phyloP scores from a whole-genome alignment of 1,140 invertebrate genomes.

The Archivesica marissinica region DNA sequence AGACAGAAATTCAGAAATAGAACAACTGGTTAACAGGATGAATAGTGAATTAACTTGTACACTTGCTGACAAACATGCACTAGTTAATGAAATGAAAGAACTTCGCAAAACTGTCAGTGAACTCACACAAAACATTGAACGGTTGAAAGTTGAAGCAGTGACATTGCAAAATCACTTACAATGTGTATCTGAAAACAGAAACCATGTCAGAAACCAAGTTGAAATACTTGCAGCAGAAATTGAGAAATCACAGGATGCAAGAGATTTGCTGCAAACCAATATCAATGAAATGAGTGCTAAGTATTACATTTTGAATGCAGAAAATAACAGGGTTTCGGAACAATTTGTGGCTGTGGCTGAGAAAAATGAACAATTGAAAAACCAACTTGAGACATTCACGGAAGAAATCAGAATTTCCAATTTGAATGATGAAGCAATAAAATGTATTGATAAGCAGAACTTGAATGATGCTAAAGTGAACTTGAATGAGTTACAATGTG shows the following conservation, averaged over 20 bases:
- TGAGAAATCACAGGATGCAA: constrained; percentile 22
- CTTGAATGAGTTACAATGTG: constrained; percentile 3
- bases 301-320: neutral
- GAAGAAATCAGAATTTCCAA: neutral
- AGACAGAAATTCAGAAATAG: neutral
- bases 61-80: neutral
- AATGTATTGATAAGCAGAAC: constrained; percentile 1
- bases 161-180: constrained; percentile 24
- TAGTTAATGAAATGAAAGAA: constrained; percentile 16
- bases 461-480: constrained; percentile 27
- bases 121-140: neutral
- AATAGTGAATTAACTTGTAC: neutral
- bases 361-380: neutral
- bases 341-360: neutral
- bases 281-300: neutral
- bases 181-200: constrained; percentile 35
- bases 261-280: neutral
- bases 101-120: neutral
- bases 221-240: constrained; percentile 59
- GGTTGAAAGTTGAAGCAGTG: constrained; percentile 1
- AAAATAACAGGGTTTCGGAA: neutral
- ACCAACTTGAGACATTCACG: neutral
- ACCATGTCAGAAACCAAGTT: constrained; percentile 52
- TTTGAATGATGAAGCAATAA: neutral
- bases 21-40: neutral